A percentile compares a stretch with the other conserved stretches of the same genome.
phyloP scores from a whole-genome alignment of 2,888 invertebrate species.

The Epicampocera succincta region DNA sequence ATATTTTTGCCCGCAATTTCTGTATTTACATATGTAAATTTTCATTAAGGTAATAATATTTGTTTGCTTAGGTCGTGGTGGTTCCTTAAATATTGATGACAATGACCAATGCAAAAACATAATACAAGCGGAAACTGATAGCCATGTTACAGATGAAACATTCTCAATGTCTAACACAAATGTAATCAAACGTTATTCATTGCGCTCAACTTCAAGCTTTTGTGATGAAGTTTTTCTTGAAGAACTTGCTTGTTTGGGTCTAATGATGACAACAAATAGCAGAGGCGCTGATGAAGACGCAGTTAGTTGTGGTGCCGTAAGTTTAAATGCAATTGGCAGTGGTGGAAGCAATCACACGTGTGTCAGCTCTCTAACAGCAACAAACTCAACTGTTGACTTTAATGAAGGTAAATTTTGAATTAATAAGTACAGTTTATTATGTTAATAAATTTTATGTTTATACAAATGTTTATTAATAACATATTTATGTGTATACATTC shows the following conservation, averaged over 20 bases:
- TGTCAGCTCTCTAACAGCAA: conserved; percentile 14
- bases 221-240: conserved; percentile 78
- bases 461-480: conserved; percentile 1
- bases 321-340: conserved; percentile 40
- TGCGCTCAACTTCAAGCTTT: conserved; percentile 78
- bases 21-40: conserved; percentile 12
- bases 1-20: not conserved
- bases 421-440: not conserved
- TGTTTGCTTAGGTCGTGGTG: conserved; percentile 72
- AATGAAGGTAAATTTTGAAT: conserved; percentile 47
- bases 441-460: no score
- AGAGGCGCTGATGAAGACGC: conserved; percentile 42
- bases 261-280: not conserved
- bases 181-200: conserved; percentile 75
- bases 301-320: conserved; percentile 56
- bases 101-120: conserved; percentile 26
- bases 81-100: conserved; percentile 45
- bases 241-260: conserved; percentile 63
- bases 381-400: conserved; percentile 27
- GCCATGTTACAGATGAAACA: conserved; percentile 11
- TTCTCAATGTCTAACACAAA: not conserved
- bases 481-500: not conserved
- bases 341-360: not conserved
- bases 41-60: no score
- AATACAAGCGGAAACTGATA: conserved; percentile 55